These are phyloP conservation scores for Ceuthmochares aereus DNA, from an alignment of 2,113 vertebrate genomes.

Conservation along the genomic window DNA sequence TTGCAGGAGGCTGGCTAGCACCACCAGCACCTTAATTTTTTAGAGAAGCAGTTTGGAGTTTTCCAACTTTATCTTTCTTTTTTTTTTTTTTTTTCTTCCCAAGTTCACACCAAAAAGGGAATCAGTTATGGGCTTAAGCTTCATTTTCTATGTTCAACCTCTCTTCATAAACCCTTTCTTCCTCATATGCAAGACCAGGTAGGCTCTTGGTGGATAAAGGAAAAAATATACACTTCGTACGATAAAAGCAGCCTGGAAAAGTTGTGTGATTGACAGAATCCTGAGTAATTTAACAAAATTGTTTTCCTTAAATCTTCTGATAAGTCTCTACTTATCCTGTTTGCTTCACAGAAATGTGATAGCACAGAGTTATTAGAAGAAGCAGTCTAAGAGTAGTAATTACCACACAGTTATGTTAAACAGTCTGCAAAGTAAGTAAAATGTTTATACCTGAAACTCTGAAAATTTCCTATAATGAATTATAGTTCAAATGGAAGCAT, in stretches of 20 bases:
- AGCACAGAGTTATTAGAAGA: background rate
- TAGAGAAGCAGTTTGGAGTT: background rate
- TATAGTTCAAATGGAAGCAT: background rate
- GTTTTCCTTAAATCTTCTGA: background rate
- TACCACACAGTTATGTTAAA: background rate
- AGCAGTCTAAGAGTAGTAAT: background rate
- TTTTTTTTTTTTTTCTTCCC: background rate
- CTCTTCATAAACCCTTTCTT: background rate
- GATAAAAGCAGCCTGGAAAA: background rate
- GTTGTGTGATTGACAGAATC: background rate
- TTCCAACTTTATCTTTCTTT: background rate
- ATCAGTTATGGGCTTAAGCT: background rate
- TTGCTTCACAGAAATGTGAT: background rate
- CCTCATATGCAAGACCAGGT: background rate
- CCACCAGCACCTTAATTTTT: background rate
- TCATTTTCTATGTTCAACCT: background rate
- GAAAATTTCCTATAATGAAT: background rate
- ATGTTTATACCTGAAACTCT: background rate
- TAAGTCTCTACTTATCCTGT: background rate
- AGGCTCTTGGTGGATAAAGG: background rate
- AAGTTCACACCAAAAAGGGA: background rate
- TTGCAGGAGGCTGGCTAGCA: background rate
- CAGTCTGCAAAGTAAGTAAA: background rate
- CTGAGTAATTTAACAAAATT: background rate
- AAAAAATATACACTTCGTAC: background rate